Conservation (phyloP, 2,888 invertebrate genomes). For the Drosophila hamatofila region DNA sequence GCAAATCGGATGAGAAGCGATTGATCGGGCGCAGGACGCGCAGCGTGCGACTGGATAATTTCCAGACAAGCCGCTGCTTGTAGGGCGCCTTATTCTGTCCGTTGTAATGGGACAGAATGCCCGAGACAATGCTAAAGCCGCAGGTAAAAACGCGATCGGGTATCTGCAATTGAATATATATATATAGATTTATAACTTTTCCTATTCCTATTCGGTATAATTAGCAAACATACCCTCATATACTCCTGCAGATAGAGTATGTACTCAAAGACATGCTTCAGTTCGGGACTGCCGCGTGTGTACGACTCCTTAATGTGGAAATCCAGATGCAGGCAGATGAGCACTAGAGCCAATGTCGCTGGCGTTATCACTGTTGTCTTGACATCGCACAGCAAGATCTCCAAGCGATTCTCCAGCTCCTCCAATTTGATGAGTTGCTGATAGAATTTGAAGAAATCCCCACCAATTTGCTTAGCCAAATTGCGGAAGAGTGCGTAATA, state of each 20-base stretch:
- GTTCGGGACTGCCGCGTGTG: slow-evolving; percentile 86
- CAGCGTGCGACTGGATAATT: slow-evolving; percentile 89
- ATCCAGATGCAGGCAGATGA: slow-evolving; percentile 91
- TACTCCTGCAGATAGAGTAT: slow-evolving; percentile 90
- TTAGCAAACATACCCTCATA: slow-evolving; percentile 87
- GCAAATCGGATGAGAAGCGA: slow-evolving; percentile 89
- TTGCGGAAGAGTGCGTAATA: slow-evolving; percentile 88
- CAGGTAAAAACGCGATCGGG: slow-evolving; percentile 88
- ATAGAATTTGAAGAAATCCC: slow-evolving; percentile 86
- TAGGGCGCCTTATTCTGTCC: slow-evolving; percentile 89
- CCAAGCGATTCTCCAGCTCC: slow-evolving; percentile 89
- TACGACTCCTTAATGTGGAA: slow-evolving; percentile 85
- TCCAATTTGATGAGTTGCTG: slow-evolving; percentile 87
- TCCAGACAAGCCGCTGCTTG: slow-evolving; percentile 91
- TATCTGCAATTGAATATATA: slow-evolving; percentile 87
- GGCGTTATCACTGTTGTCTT: slow-evolving; percentile 90
- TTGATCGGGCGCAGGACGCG: slow-evolving; percentile 91
- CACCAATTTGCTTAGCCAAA: slow-evolving; percentile 86
- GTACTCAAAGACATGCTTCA: slow-evolving; percentile 89
- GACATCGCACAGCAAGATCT: slow-evolving; percentile 91
- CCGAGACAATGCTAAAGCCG: slow-evolving; percentile 88
- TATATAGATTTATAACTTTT: not conserved
- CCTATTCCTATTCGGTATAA: not conserved
- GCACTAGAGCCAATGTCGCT: slow-evolving; percentile 91
- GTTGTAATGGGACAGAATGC: slow-evolving; percentile 90